Evolutionary conservation across 2,797 vertebrate species (phyloP), one percentile per base, ranked within the genome.

Genomic region (Moxostoma hubbsi): DNA sequence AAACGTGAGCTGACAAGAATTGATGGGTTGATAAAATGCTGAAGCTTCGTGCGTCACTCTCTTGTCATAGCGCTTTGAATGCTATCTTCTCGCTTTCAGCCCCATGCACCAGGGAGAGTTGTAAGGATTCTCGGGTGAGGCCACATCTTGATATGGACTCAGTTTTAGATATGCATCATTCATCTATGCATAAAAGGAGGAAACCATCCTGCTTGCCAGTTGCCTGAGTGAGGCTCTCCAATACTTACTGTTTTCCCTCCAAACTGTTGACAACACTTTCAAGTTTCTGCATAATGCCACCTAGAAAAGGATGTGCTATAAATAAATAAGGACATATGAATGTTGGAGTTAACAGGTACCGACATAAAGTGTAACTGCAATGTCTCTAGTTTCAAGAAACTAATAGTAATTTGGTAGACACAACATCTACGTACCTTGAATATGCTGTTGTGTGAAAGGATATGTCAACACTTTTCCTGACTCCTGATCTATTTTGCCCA

Each of bases 1-100:
- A 85, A 87, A 88, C 18, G 45, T 86, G 86, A 91, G 86, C 74
- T 53, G 75, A 10, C 1, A 57, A 82, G 78, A 86, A 85, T 87
- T 83, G 91, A 92, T 92, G 86, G 73, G 6, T 13, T 86, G 93
- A 94, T 93, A 92, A 91, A 75, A 11, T 2, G 68, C 53, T 43
- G 80, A 18, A 71, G 77, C 83, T 83, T 79, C 68, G 87, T 93
- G 91, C 90, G 92, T 93, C 91, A 93, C 86, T 87, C 82, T 82
- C 85, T 86, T 84, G 90, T 85, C 86, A 84, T 84, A 85, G 76
- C 79, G 79, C 89, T 92, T 83, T 92, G 90, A 91, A 89, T 88
- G 76, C 89, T 90, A 91, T 93, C 92, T 89, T 86, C 72, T 83
- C 79, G 80, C 89, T 92, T 92, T 92, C 85, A 85, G 84, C 84